Conservation (phyloP, 2,797 vertebrate species). For the Paguma larvata region DNA sequence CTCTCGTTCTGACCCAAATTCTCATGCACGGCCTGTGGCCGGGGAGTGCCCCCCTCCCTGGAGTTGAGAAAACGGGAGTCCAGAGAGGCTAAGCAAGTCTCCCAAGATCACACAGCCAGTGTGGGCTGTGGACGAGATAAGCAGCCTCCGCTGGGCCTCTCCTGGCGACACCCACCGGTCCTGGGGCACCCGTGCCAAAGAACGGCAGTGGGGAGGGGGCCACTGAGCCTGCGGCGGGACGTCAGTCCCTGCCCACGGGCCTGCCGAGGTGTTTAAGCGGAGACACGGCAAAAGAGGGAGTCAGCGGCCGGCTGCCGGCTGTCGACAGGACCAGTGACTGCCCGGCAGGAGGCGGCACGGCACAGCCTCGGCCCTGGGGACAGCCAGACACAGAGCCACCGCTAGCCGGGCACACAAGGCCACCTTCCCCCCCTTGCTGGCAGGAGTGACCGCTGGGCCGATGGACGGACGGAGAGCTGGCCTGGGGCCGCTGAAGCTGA, state of each 20-base stretch:
- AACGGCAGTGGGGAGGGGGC: neutral
- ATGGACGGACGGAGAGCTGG: neutral
- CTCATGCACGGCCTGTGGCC: neutral
- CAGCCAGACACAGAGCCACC: neutral
- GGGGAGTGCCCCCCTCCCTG: neutral
- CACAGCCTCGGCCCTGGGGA: neutral
- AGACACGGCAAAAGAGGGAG: neutral
- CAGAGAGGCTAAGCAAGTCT: neutral
- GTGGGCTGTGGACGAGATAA: neutral
- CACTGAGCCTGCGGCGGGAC: neutral
- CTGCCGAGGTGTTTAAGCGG: neutral
- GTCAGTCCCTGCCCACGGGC: neutral
- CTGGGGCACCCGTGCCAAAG: neutral
- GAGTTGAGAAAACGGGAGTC: neutral
- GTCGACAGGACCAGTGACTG: neutral
- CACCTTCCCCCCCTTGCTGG: neutral
- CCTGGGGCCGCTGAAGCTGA: neutral
- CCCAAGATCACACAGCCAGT: neutral
- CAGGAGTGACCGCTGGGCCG: neutral
- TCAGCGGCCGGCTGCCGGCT: neutral
- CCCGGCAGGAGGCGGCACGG: fast-evolving
- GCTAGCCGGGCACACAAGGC: fast-evolving
- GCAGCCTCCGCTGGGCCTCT: neutral
- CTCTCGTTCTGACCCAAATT: neutral
- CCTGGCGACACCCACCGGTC: neutral